Base-by-base conservation (phyloP, 2,113 vertebrate genomes). In the Cavia porcellus region DNA sequence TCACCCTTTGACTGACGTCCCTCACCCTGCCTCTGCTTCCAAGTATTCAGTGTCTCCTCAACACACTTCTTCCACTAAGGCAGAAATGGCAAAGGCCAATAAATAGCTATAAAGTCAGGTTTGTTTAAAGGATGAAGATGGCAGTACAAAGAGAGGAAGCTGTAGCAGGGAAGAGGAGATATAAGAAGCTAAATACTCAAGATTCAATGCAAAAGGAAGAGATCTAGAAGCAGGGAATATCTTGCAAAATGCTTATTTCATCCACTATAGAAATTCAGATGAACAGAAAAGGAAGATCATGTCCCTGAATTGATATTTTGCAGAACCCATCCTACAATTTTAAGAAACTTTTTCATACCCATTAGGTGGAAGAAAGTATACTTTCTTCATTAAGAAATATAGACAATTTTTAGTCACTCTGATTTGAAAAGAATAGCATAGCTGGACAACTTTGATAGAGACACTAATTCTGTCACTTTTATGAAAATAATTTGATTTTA, bases 401-500 rank as follows among this genome's bases (percentile, higher is more conserved):
- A 32, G 1, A 89, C 32, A 95, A 70, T 62, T 83, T 14, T 80
- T 81, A n/a, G 6, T 82, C 77, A 64, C 6, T 97, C 30, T 84
- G 3, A 84, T 42, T 84, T 82, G 12, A 95, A 38, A 50, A 24
- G 13, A 77, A 17, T 2, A 66, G 10, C 1, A 3, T 45, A 50
- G 8, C n/a, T 57, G 8, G 68, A 4, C 38, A 68, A 86, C 19
- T 20, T 22, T 1, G 12, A 72, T 1, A 74, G 10, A 85, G 6
- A 77, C 6, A 68, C 10, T 38, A 89, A 79, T 84, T 70, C 19
- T 80, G 32, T 45, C 2, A 68, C 30, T 45, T 84, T 84, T 59
- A 85, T 55, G 62, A 47, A 86, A 45, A 62, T 87, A 79, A 94
- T 47, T 83, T 83, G 3, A 89, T 92, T 86, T 86, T 86, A 81